Base-by-base conservation (phyloP, 2,888 invertebrate genomes). In the Drosophila phalerata region DNA sequence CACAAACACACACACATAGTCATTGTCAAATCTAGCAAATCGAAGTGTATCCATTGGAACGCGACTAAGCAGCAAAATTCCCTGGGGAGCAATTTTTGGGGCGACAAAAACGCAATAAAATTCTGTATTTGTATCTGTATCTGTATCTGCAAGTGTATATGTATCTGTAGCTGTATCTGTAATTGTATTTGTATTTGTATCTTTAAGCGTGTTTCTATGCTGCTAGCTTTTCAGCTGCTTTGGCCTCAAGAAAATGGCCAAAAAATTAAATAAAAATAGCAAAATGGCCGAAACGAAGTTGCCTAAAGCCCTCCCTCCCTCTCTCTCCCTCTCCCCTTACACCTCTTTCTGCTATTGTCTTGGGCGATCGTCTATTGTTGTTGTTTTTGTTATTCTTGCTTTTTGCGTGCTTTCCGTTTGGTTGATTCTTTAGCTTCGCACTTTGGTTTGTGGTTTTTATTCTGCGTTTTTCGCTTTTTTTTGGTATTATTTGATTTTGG, bases 11-110 rank as follows among this genome's bases (percentile, higher is more conserved):
- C 22, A 66, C 37, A 56, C 10, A 73, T 25, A 25, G 25, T 57
- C 45, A 51, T 67, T 85, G 84, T 85, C 82, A 85, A 82, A 82
- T 85, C 84, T 83, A 84, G 70, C 81, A 84, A 86, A 83, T 83
- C 82, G 86, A 86, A 82, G 82, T 84, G 82, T 73, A 87, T 70
- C 77, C 85, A 82, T 72, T 79, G 82, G 87, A 84, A 87, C 83
- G 83, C 65, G 52, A 30, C 38, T 32, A 51, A 56, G 48, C 53
- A 58, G 17, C 55, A 3, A 66, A 76, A 80, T 80, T 83, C 88
- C 90, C 91, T 30, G 52, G 79, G 78, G 90, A 80, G 77, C 86
- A 88, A 87, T 90, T 91, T 89, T 57, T 25, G 47, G 51, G 66
- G 66, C 67, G 67, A 49, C 62, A 56, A 63, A 58, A 68, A 68